A percentile compares a stretch with the other conserved stretches of the same genome.
These are phyloP conservation scores for Notodonta ziczac DNA, from an alignment of 2,888 invertebrate genomes.

Conservation along the genomic window DNA sequence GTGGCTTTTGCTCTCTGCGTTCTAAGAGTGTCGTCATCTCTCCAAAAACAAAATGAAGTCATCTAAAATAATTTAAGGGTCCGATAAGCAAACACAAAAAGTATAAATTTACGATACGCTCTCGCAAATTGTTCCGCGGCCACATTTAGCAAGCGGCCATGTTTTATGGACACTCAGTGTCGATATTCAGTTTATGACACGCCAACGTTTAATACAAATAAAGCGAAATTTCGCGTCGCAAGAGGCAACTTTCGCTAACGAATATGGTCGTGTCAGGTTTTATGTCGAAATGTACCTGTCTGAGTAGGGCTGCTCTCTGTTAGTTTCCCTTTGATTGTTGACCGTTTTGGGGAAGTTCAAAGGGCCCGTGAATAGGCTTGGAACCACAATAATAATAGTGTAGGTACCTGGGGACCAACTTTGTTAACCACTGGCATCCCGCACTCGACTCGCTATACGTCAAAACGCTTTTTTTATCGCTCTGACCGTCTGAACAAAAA, in stretches of 20 bases:
- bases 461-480: too few relatives aligned
- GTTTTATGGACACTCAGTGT: constrained; percentile 45
- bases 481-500: too few relatives aligned
- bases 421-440: too few relatives aligned
- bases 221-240: constrained; percentile 62
- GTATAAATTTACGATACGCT: constrained; percentile 22
- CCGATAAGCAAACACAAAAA: constrained; percentile 7
- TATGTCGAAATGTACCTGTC: constrained; percentile 53
- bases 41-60: background rate
- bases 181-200: constrained; percentile 59
- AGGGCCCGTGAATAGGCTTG: constrained; percentile 3
- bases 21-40: background rate
- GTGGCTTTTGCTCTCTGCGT: too few relatives aligned
- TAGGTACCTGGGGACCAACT: too few relatives aligned
- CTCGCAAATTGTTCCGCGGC: constrained; percentile 19
- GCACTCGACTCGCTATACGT: too few relatives aligned
- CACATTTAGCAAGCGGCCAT: constrained; percentile 25
- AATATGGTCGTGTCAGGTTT: constrained; percentile 65
- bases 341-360: constrained; percentile 37
- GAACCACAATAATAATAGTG: background rate
- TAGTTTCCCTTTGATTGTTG: constrained; percentile 12
- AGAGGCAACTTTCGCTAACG: constrained; percentile 71
- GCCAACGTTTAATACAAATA: constrained; percentile 58
- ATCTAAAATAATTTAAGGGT: background rate
- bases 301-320: constrained; percentile 40